Base-by-base conservation (phyloP, 2,113 vertebrate genomes). In the Microtus pennsylvanicus region DNA sequence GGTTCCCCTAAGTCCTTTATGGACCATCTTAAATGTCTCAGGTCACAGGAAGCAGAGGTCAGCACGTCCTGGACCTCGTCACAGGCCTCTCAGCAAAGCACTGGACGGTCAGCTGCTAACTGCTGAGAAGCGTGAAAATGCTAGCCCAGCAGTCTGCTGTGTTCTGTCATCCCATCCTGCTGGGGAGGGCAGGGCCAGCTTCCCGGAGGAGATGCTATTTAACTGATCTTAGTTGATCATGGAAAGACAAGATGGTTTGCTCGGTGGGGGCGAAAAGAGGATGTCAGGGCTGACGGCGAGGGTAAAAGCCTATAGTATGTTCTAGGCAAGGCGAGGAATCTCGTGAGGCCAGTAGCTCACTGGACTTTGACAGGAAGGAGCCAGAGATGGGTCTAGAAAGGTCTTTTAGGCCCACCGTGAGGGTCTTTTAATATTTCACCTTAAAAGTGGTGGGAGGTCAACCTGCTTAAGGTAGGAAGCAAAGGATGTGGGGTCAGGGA, bases 101-200 rank as follows among this genome's bases (percentile, higher is more conserved):
- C 33, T 33, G 26, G 33, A 72, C 87, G 47, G 33, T 89, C 45
- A 47, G 77, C 63, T 4, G 12, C 75, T 58, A 6, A 78, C 82
- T 1, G 3, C 42, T 12, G 2, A 19, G 7, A 45, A 17, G 45
- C 3, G 5, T 45, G 33, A 85, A 93, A 92, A 52, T 28, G 87
- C 70, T 45, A 10, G 52, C 14, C 50, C 58, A 75, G 87, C 95
- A 87, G 58, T 95, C 91, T 76, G 90, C 90, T 80, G 83, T 65
- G 92, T 65, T 42, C 22, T 83, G 83, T 50, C 0, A 65, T 69
- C 38, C 38, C 93, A 76, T 85, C 75, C 58, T 91, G 70, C 81
- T 63, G 45, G 91, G 50, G 78, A 50, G 91, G 75, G 82, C n/a
- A 13, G 91, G 50, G 12, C 83, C n/a, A 45, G 80, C 76, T 72